phyloP scores from a whole-genome alignment of 2,797 vertebrate species.

The Pteronotus mesoamericanus region DNA sequence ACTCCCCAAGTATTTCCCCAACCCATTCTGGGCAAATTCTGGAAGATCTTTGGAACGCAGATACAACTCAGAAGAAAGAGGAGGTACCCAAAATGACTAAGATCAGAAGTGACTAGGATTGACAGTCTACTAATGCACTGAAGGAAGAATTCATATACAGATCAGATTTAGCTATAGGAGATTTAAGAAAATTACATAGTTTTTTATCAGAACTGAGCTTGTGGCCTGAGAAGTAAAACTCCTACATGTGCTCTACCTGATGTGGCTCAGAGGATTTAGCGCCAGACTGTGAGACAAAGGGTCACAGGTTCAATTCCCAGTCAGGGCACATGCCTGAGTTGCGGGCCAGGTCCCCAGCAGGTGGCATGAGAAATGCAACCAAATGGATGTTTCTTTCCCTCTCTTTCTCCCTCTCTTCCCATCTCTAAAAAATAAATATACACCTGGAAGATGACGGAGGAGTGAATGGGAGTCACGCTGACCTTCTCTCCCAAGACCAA shows the following conservation, averaged over 20 bases:
- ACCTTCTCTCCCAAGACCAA: no score
- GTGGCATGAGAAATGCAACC: no score
- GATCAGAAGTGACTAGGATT: neutral
- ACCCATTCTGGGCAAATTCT: neutral
- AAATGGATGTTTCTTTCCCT: no score
- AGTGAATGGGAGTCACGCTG: no score
- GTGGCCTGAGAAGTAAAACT: neutral
- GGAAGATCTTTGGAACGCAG: neutral
- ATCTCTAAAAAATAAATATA: no score
- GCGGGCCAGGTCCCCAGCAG: no score
- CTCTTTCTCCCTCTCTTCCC: no score
- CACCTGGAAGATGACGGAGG: no score
- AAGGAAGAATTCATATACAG: neutral
- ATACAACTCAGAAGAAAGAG: neutral
- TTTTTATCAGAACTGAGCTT: neutral
- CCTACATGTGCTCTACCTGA: neutral
- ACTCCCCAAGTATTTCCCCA: neutral
- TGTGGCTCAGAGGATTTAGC: no score
- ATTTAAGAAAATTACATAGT: neutral
- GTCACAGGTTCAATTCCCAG: no score
- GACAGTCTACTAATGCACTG: neutral
- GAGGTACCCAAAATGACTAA: neutral
- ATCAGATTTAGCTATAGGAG: neutral
- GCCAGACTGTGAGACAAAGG: no score
- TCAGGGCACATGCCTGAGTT: no score